Evolutionary conservation across 1,140 invertebrate genomes (phyloP).

Genomic region (Macrosteles quadrilineatus): DNA sequence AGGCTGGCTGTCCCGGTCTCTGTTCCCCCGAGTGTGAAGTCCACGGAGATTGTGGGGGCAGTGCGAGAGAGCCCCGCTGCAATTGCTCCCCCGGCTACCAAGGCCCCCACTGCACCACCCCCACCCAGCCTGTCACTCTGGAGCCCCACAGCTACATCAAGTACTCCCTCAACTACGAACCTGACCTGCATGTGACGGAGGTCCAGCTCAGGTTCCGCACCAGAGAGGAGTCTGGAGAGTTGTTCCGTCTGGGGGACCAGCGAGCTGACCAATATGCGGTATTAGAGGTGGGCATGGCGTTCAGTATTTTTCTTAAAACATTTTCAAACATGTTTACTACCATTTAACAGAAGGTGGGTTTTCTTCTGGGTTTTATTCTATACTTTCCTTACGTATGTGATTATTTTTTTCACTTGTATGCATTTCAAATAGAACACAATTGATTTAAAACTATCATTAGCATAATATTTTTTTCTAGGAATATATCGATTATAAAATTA

Average conservation of each 20-base stretch:
- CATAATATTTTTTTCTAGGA: too few species aligned
- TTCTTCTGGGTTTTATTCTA: too few species aligned
- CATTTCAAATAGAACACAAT: too few species aligned
- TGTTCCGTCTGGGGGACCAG: conserved; percentile 90
- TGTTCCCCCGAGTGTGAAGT: conserved; percentile 84
- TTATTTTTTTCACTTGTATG: too few species aligned
- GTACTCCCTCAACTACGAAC: conserved; percentile 93
- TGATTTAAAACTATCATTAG: too few species aligned
- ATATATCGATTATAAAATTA: too few species aligned
- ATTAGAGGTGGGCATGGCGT: conserved; percentile 79
- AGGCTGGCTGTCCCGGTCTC: conserved; percentile 80
- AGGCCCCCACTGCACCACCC: conserved; percentile 79
- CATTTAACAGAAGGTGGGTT: too few species aligned
- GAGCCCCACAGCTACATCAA: conserved; percentile 92
- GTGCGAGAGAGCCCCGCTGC: conserved; percentile 80
- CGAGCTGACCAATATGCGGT: conserved; percentile 94
- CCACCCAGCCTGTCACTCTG: conserved; percentile 86
- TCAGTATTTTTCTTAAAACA: too few species aligned
- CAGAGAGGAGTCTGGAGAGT: conserved; percentile 85
- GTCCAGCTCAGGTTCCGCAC: conserved; percentile 92
- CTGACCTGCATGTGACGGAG: conserved; percentile 87
- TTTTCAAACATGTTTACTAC: too few species aligned
- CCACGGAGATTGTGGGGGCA: conserved; percentile 92
- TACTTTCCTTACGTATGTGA: too few species aligned
- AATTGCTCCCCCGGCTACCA: conserved; percentile 91